A percentile compares a stretch with the other conserved stretches of the same genome.
Evolutionary conservation across 2,888 invertebrate species (phyloP).

Genomic region (Pristionchus japonicus): DNA sequence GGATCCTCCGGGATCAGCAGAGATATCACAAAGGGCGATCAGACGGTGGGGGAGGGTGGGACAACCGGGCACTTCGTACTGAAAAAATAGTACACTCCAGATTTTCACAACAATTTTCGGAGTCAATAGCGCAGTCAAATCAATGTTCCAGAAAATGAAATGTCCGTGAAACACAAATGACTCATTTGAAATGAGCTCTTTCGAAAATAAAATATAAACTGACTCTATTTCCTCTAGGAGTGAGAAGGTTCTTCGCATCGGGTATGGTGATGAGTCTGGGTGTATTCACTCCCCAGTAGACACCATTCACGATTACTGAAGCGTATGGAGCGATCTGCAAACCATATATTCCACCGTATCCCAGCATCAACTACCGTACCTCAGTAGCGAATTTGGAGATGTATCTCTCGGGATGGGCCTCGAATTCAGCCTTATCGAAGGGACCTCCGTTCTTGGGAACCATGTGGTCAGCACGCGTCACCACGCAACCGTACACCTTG

Average conservation of each 20-base stretch:
- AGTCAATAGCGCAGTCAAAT: background rate
- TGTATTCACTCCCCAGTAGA: slow-evolving; percentile 98
- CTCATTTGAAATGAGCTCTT: background rate
- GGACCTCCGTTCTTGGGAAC: slow-evolving; percentile 86
- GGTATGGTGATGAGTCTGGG: slow-evolving; percentile 96
- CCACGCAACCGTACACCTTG: slow-evolving; percentile 96
- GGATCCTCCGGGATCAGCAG: slow-evolving; percentile 94
- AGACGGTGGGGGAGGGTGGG: slow-evolving; percentile 77
- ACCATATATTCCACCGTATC: background rate
- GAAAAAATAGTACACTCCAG: slow-evolving; percentile 77
- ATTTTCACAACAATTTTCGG: background rate
- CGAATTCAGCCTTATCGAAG: slow-evolving; percentile 82
- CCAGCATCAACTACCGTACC: slow-evolving; percentile 76
- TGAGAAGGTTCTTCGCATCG: slow-evolving; percentile 92
- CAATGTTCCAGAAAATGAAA: background rate
- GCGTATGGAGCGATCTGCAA: slow-evolving; percentile 93
- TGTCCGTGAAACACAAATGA: background rate
- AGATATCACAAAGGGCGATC: slow-evolving; percentile 95
- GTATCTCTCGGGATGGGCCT: slow-evolving; percentile 92
- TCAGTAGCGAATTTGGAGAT: slow-evolving; percentile 95
- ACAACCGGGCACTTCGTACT: slow-evolving; percentile 66
- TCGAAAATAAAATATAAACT: background rate
- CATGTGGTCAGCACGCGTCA: slow-evolving; percentile 92
- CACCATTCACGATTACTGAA: slow-evolving; percentile 95
- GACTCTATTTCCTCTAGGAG: slow-evolving; percentile 49